Evolutionary conservation across 2,113 vertebrate genomes (phyloP).

Genomic region (Crypturellus undulatus): DNA sequence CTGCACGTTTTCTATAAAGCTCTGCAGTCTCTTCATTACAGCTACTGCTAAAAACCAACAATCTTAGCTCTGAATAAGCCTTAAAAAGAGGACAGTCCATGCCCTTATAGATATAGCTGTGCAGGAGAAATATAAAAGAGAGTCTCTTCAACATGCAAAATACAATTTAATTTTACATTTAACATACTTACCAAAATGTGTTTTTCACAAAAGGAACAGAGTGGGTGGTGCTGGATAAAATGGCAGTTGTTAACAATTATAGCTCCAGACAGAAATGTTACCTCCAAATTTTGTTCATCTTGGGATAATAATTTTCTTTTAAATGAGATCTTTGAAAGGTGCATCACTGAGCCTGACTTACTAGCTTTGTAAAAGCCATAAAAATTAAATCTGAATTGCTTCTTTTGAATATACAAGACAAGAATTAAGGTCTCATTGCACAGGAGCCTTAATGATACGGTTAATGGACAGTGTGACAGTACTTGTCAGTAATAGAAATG

Average conservation of each 20-base stretch:
- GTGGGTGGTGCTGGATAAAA: not conserved
- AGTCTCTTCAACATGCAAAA: not conserved
- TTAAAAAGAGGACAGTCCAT: not conserved
- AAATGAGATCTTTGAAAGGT: not conserved
- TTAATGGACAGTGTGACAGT: constrained; percentile 61
- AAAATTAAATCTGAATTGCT: constrained; percentile 28
- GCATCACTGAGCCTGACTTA: not conserved
- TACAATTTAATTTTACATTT: not conserved
- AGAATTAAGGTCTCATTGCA: constrained; percentile 35
- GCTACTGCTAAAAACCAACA: not conserved
- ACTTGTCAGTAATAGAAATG: not conserved
- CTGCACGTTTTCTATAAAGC: not conserved
- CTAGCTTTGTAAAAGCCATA: not conserved
- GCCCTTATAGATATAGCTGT: not conserved
- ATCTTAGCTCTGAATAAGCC: not conserved
- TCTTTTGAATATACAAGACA: constrained; percentile 3
- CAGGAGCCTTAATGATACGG: constrained; percentile 26
- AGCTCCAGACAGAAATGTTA: not conserved
- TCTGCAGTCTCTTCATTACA: not conserved
- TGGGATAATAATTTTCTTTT: not conserved
- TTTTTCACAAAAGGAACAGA: not conserved
- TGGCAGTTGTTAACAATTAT: not conserved
- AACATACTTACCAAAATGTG: not conserved
- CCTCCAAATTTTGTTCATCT: not conserved
- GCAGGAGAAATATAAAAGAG: not conserved